phyloP scores from a whole-genome alignment of 2,888 invertebrate species.

The Netelia fuscicornis region DNA sequence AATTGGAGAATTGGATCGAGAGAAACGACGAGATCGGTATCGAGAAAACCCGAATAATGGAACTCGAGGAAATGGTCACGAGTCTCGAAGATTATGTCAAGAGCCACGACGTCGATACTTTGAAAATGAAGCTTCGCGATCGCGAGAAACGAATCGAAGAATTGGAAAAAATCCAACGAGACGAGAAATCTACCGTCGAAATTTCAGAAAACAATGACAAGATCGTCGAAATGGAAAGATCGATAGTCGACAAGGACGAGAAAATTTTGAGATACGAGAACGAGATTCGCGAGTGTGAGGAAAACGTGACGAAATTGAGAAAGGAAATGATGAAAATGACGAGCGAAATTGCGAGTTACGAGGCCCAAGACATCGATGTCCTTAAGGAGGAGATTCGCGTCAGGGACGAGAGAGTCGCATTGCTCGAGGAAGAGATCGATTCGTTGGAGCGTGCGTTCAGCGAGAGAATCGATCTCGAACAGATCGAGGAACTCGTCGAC shows the following conservation, averaged over 20 bases:
- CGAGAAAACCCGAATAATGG: slow-evolving; percentile 77
- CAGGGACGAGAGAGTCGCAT: slow-evolving; percentile 75
- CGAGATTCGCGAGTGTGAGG: slow-evolving; percentile 75
- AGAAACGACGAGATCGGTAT: slow-evolving; percentile 85
- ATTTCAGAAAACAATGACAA: slow-evolving; percentile 61
- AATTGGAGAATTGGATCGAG: slow-evolving; percentile 85
- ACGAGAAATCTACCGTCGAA: slow-evolving; percentile 69
- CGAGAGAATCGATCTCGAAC: slow-evolving; percentile 79
- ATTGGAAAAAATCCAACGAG: slow-evolving; percentile 72
- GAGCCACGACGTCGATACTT: slow-evolving; percentile 78
- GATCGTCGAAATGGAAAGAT: slow-evolving; percentile 77
- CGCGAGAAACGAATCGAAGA: slow-evolving; percentile 79
- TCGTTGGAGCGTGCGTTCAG: slow-evolving; percentile 79
- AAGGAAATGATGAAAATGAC: slow-evolving; percentile 73
- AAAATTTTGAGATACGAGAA: slow-evolving; percentile 76
- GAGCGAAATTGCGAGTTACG: slow-evolving; percentile 75
- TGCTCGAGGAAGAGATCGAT: slow-evolving; percentile 79
- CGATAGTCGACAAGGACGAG: slow-evolving; percentile 77
- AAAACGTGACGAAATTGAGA: slow-evolving; percentile 70
- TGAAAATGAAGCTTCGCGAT: slow-evolving; percentile 79
- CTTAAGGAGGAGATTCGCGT: slow-evolving; percentile 79
- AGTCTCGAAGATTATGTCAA: slow-evolving; percentile 81
- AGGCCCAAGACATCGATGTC: slow-evolving; percentile 76
- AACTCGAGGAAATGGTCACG: slow-evolving; percentile 81
- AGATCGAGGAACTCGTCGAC: slow-evolving; percentile 79